Base-by-base conservation (phyloP, 2,113 vertebrate species). In the Callionymus lyra region DNA sequence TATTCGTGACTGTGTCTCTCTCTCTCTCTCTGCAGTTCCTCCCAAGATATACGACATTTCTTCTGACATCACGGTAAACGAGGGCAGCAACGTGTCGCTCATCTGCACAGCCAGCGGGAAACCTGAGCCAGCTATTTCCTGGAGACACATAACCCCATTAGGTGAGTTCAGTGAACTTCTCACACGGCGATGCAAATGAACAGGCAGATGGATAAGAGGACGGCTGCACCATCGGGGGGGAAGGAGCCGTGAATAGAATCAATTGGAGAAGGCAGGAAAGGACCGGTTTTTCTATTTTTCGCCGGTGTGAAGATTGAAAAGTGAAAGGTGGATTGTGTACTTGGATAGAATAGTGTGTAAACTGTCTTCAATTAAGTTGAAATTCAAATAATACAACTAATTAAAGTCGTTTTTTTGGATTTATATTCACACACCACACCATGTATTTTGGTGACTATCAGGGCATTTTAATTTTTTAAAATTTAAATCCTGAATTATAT, bases 21-120 rank as follows among this genome's bases (percentile, higher is more conserved):
- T 51, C n/a, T 53, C 9, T 83, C 36, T 48, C 56, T 0, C 81
- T 80, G 37, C 81, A 99, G 95, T 99, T 79, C 89, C 94, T 47
- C 93, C 95, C 48, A 94, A 96, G 88, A 99, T 99, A 70, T 88
- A 88, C 47, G 91, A 95, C 59, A 93, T 97, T 68, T 97, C 94
- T 6, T 80, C 65, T 9, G 89, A 96, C 79, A 81, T 92, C 70
- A 76, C 85, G 1, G 91, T 97, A 66, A 98, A 98, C 3, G 95
- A 99, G 86, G 94, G 94, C 42, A 94, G 88, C 80, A 94, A 98
- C 1, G 80, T 99, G 38, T 93, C 92, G 1, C 88, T 99, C 60
- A 86, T 90, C 79, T 99, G 95, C 54, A 80, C 91, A 84, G 95
- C 94, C 80, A 92, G 84, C 10, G 94, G 95, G 42, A 98, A 97